Conservation (phyloP, 2,113 vertebrate genomes). For the Nestor notabilis region DNA sequence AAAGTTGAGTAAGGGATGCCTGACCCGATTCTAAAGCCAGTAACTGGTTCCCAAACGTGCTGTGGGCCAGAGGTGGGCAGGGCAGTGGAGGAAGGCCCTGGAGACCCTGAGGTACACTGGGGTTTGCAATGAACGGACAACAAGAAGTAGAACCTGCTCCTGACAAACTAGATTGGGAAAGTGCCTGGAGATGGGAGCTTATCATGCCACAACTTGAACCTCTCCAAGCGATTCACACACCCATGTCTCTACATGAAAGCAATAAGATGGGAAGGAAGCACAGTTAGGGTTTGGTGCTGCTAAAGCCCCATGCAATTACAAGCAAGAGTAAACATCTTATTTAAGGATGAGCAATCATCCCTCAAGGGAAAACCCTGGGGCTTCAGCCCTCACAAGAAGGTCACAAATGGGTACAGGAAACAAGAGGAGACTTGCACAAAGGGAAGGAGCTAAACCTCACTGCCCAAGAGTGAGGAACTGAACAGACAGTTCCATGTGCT, state of each 20-base stretch:
- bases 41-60: neutral
- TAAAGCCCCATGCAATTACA: slow-evolving; percentile 53
- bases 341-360: slow-evolving; percentile 54
- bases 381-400: slow-evolving; percentile 61
- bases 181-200: slow-evolving; percentile 40
- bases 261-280: slow-evolving; percentile 59
- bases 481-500: neutral
- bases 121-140: neutral
- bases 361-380: slow-evolving; percentile 47
- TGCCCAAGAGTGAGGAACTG: neutral
- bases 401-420: slow-evolving; percentile 55
- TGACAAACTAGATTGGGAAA: slow-evolving; percentile 47
- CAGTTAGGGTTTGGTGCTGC: slow-evolving; percentile 28
- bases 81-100: neutral
- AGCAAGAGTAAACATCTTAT: slow-evolving; percentile 65
- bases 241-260: slow-evolving; percentile 64
- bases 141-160: slow-evolving; percentile 26
- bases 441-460: slow-evolving; percentile 35
- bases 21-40: neutral
- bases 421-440: slow-evolving; percentile 56
- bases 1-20: neutral
- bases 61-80: neutral
- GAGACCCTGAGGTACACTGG: neutral
- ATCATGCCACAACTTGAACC: slow-evolving; percentile 56
- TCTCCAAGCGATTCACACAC: slow-evolving; percentile 55